Conservation (phyloP, 1,140 invertebrate species). For the Pseudachorutes palmiensis region DNA sequence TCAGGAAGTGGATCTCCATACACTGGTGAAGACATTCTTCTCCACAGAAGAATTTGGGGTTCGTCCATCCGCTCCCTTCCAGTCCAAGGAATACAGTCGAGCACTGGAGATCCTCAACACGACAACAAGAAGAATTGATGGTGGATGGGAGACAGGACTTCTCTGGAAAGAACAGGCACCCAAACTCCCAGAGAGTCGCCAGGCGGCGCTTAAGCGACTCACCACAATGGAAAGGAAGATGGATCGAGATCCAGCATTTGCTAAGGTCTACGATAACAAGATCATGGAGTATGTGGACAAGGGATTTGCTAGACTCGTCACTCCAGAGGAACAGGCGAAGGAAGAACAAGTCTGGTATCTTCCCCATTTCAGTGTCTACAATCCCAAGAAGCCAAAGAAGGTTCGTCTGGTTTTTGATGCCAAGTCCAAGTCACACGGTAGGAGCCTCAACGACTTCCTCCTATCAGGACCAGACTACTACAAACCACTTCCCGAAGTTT, state of each 20-base stretch:
- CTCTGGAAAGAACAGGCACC: conserved; percentile 6
- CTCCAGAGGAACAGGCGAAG: background rate
- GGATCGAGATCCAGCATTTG: background rate
- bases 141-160: conserved; percentile 7
- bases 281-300: background rate
- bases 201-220: background rate
- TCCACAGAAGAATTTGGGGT: background rate
- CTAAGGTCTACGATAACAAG: background rate
- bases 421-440: background rate
- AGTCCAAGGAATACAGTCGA: no score
- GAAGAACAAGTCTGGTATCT: conserved; percentile 11
- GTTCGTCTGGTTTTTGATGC: conserved; percentile 16
- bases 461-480: conserved; percentile 12
- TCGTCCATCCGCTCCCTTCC: background rate
- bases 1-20: background rate
- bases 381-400: conserved; percentile 16
- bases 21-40: background rate
- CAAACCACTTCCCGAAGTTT: conserved; percentile 1
- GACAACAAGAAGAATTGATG: conserved; percentile 10
- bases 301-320: background rate
- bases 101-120: background rate
- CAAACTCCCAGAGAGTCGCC: background rate
- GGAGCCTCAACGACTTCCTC: conserved; percentile 14
- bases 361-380: conserved; percentile 8
- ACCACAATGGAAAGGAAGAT: background rate